Evolutionary conservation across 2,797 vertebrate species (phyloP).

Genomic region (Epinephelus awoara): DNA sequence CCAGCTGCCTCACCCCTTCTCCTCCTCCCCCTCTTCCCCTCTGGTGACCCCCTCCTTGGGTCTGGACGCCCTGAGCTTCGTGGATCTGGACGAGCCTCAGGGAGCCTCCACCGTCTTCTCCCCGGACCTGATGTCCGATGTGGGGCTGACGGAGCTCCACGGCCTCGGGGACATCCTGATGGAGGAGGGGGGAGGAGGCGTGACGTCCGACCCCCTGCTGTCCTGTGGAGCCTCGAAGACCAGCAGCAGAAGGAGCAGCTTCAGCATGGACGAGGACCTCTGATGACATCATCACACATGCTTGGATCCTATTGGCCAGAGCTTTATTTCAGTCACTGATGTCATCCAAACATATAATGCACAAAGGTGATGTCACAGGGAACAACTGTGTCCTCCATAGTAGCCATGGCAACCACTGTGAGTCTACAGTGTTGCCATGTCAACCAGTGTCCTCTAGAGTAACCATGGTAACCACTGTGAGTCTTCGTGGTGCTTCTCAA

Average conservation of each 20-base stretch:
- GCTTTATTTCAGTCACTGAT: slow-evolving; percentile 1
- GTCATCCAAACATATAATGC: neutral
- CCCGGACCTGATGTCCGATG: slow-evolving; percentile 82
- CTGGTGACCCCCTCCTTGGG: slow-evolving; percentile 76
- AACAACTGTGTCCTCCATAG: neutral
- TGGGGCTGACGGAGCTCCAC: slow-evolving; percentile 81
- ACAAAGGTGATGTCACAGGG: neutral
- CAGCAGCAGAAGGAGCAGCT: slow-evolving; percentile 90
- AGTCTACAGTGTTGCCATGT: neutral
- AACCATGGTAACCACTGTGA: too few relatives aligned
- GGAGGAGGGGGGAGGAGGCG: slow-evolving; percentile 81
- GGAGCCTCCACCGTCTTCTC: slow-evolving; percentile 76
- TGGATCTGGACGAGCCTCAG: slow-evolving; percentile 85
- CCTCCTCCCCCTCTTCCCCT: slow-evolving; percentile 74
- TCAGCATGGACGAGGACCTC: slow-evolving; percentile 92
- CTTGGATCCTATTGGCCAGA: slow-evolving; percentile 21
- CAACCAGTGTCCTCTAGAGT: too few relatives aligned
- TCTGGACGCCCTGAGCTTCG: slow-evolving; percentile 86
- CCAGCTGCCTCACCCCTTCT: slow-evolving; percentile 64
- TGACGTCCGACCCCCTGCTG: slow-evolving; percentile 87
- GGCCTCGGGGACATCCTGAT: slow-evolving; percentile 85
- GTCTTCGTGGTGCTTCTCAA: too few relatives aligned
- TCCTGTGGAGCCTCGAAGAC: slow-evolving; percentile 88
- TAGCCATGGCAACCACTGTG: slow-evolving; percentile 16
- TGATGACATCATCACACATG: slow-evolving; percentile 24